These are phyloP conservation scores for Sesamia inferens DNA, from an alignment of 2,888 invertebrate species.

Conservation along the genomic window DNA sequence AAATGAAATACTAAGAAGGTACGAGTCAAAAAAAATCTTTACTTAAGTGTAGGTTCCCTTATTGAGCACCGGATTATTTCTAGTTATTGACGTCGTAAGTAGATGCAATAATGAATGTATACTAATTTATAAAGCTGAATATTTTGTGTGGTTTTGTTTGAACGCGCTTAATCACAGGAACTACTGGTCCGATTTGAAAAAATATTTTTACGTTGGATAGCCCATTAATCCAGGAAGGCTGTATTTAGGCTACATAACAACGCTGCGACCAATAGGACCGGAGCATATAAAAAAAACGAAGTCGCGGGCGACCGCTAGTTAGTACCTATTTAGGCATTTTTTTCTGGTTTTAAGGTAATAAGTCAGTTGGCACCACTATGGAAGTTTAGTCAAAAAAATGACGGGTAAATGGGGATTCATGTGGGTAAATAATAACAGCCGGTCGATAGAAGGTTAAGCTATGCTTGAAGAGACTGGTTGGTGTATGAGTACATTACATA, in stretches of 20 bases:
- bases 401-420: background rate
- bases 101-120: constrained; percentile 4
- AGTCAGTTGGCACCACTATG: background rate
- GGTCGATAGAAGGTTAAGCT: background rate
- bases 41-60: background rate
- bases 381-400: background rate
- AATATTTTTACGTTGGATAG: too few relatives aligned
- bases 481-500: background rate
- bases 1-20: background rate
- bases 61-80: constrained; percentile 3
- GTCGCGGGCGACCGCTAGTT: background rate
- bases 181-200: too few relatives aligned
- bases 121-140: too few relatives aligned
- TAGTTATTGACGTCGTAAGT: constrained; percentile 9
- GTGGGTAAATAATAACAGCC: background rate
- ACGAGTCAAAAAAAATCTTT: too few relatives aligned
- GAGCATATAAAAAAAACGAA: too few relatives aligned
- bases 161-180: too few relatives aligned
- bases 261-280: too few relatives aligned
- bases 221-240: too few relatives aligned
- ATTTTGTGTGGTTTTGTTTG: too few relatives aligned
- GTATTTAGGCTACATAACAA: too few relatives aligned
- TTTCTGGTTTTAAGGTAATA: background rate
- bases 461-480: background rate
- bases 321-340: background rate